A percentile compares a stretch with the other conserved stretches of the same genome.
phyloP scores from a whole-genome alignment of 2,797 vertebrate genomes.

The Xenentodon cancila region DNA sequence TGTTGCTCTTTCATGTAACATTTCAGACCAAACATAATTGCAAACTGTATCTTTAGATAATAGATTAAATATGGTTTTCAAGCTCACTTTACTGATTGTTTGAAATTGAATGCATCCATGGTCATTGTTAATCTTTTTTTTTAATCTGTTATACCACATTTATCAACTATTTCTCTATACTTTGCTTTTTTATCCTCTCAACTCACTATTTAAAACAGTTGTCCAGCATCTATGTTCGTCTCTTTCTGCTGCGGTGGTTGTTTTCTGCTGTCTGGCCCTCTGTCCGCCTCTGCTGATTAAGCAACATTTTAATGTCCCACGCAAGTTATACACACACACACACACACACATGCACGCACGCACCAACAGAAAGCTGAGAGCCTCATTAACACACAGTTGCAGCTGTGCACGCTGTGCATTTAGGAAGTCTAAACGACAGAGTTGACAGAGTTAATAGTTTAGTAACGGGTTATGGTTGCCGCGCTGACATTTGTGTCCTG shows the following conservation, averaged over 20 bases:
- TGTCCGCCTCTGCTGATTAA: constrained; percentile 53
- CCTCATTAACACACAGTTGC: neutral
- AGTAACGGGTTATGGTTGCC: neutral
- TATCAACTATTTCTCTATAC: neutral
- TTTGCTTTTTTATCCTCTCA: constrained; percentile 2
- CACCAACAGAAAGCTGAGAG: neutral
- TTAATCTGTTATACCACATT: neutral
- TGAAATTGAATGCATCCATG: neutral
- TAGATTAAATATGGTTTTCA: too few relatives aligned
- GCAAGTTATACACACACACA: constrained; percentile 30
- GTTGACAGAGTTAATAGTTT: constrained; percentile 5
- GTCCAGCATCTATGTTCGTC: constrained; percentile 46
- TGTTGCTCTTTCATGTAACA: too few relatives aligned
- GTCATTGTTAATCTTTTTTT: too few relatives aligned
- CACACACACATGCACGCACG: constrained; percentile 10
- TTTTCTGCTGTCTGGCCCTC: constrained; percentile 43
- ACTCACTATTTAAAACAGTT: constrained; percentile 19
- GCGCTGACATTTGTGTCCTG: neutral
- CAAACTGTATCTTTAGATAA: too few relatives aligned
- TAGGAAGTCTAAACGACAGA: constrained; percentile 2
- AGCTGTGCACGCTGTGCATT: neutral
- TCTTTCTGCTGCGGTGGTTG: constrained; percentile 46
- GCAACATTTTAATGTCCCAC: constrained; percentile 40
- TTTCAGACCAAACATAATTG: too few relatives aligned
- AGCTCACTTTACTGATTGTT: too few relatives aligned